Base-by-base conservation (phyloP, 2,113 vertebrate genomes). In the Carassius gibelio region DNA sequence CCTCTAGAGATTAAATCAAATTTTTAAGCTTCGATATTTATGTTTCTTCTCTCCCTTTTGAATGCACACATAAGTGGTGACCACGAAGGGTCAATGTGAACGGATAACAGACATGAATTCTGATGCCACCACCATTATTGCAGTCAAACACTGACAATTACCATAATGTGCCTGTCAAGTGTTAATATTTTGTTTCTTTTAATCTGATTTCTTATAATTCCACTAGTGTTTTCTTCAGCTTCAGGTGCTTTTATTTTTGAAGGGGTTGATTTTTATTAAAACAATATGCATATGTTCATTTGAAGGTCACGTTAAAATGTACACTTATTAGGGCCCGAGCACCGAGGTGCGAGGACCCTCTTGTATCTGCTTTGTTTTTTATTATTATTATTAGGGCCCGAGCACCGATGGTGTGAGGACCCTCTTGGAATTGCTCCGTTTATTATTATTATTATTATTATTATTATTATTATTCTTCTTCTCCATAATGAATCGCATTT, bases 1-100 rank as follows among this genome's bases (percentile, higher is more conserved):
- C 75, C 85, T 86, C 61, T 75, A 79, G 48, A 84, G 74, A 84
- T 89, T 84, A 77, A 84, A 81, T 89, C 88, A 89, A 68, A 72
- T 57, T 59, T 76, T 84, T 38, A 89, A 81, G 68, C 85, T 87
- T 30, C 42, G 61, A 81, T 82, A 85, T 87, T 89, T 89, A 85
- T 85, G 86, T 75, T 82, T 38, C 19, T 81, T 38, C 9, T 30
- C 64, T 57, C 21, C 21, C 23, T n/a, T 77, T 59, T 76, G n/a
- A 23, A 81, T 55, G 34, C 45, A 19, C 75, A 84, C 57, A 52
- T 68, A 55, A 72, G 50, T 42, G 50, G 11, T 55, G 80, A 26
- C 45, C 62, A 68, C 21, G 42, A 66, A 14, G 11, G 62, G 62
- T 2, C 66, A 42, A 34, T 38, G 61, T 69, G 19, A 57, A 26